Evolutionary conservation across 2,797 vertebrate genomes (phyloP).

Genomic region (Leuciscus waleckii): DNA sequence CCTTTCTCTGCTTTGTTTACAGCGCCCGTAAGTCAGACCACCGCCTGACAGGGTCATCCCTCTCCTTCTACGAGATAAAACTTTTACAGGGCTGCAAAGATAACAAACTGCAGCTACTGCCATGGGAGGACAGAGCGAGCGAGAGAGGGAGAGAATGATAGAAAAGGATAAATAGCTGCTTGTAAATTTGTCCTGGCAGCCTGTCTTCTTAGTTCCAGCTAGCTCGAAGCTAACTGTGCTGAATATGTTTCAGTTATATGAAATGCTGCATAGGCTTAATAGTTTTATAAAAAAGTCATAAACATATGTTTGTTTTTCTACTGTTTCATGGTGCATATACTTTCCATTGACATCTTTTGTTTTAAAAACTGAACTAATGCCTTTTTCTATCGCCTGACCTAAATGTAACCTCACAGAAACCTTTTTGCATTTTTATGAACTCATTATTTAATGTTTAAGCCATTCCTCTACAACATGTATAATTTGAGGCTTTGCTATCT

Average conservation of each 20-base stretch:
- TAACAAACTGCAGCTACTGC: slow-evolving; percentile 73
- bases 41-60: slow-evolving; percentile 70
- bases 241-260: slow-evolving; percentile 29
- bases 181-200: slow-evolving; percentile 74
- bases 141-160: slow-evolving; percentile 50
- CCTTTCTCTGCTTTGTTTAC: slow-evolving; percentile 75
- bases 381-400: not conserved
- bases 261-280: not conserved
- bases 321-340: not conserved
- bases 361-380: not conserved
- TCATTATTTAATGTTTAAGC: slow-evolving; percentile 6
- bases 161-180: slow-evolving; percentile 69
- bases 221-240: slow-evolving; percentile 21
- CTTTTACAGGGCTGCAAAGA: slow-evolving; percentile 74
- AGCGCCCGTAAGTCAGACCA: slow-evolving; percentile 72
- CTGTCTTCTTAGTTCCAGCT: slow-evolving; percentile 61
- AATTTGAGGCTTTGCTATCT: slow-evolving; percentile 12
- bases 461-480: slow-evolving; percentile 1
- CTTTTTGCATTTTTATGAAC: not conserved
- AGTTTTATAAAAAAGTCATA: not conserved
- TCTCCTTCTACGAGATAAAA: slow-evolving; percentile 75
- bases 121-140: slow-evolving; percentile 48
- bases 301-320: slow-evolving; percentile 23
- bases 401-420: slow-evolving; percentile 5
- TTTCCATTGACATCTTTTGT: not conserved